Evolutionary conservation across 2,797 vertebrate genomes (phyloP).

Genomic region (Tachyglossus aculeatus): DNA sequence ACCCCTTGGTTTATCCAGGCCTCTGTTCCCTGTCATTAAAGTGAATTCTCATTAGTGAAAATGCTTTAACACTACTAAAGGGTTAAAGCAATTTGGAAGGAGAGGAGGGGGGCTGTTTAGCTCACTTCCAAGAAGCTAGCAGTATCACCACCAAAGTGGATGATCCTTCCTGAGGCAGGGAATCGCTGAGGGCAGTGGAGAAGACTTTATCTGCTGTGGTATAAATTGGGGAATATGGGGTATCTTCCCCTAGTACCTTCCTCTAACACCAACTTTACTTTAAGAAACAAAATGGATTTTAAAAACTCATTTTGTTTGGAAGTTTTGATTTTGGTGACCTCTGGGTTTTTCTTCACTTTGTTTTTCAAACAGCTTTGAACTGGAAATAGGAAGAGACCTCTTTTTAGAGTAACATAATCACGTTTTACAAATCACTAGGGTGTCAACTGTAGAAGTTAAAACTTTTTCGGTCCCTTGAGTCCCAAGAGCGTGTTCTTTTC

Average conservation of each 20-base stretch:
- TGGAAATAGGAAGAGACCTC: not conserved
- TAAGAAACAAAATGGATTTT: constrained; percentile 17
- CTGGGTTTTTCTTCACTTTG: constrained; percentile 5
- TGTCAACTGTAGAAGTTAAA: not conserved
- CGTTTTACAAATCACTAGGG: not conserved
- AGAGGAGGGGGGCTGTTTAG: constrained; percentile 17
- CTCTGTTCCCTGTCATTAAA: constrained; percentile 38
- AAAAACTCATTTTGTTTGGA: constrained; percentile 2
- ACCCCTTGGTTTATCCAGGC: constrained; percentile 19
- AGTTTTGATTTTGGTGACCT: constrained; percentile 8
- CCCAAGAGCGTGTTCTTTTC: constrained; percentile 3
- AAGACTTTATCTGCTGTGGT: not conserved
- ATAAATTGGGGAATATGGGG: not conserved
- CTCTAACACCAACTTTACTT: not conserved
- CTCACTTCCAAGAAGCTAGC: not conserved
- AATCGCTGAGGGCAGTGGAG: not conserved
- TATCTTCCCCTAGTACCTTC: constrained; percentile 1
- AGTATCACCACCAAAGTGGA: no score
- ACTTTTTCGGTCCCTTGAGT: not conserved
- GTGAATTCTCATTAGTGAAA: constrained; percentile 35
- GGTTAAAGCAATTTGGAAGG: constrained; percentile 31
- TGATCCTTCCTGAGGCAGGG: not conserved
- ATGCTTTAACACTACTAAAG: constrained; percentile 39
- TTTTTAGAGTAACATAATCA: not conserved
- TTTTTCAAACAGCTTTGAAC: not conserved